Evolutionary conservation across 2,888 invertebrate species (phyloP), one percentile per base, ranked within the genome.

Genomic region (Heterodera filipjevi): DNA sequence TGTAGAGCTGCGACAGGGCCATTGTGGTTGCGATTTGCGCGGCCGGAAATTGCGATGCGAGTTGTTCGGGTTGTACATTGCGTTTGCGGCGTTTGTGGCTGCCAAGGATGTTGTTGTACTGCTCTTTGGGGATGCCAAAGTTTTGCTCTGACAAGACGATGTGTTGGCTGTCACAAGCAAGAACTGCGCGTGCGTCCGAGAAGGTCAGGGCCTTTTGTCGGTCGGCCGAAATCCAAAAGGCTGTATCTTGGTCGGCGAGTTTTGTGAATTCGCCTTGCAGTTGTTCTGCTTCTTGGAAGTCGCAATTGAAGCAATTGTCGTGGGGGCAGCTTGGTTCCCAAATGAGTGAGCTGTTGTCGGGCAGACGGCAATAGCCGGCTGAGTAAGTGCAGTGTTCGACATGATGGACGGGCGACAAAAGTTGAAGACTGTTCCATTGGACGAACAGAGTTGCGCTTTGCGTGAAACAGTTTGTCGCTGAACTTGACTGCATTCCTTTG

Each of bases 121-220:
- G 44, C 1, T 71, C 46, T 14, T 71, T 46, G 22, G n/a, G 44
- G 12, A 71, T 71, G 27, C 44, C 71, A 27, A 71, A 71, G 44
- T 46, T 46, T 3, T 71, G 71, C 12, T 71, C 71, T 0, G 71
- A 71, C 0, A 46, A 12, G 44, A 44, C n/a, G 30, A 71, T 46
- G 3, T 44, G 44, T 12, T 12, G 3, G 30, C 71, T 32, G 46
- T 71, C 46, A 12, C 71, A 71, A 27, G 71, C 71, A 3, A 27
- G 44, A 10, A 44, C n/a, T 12, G 27, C 44, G 30, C 10, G 71
- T 16, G 39, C 6, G 6, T 39, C 30, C 10, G 71, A 1, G 32
- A 71, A 71, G 8, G 71, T 44, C 71, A 71, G 46, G 2, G 71
- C 71, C 32, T 71, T 39, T 30, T 71, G 44, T n/a, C 30, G 39